Evolutionary conservation across 2,888 invertebrate genomes (phyloP), one percentile per base, ranked within the genome.

Genomic region (Diarsia dahlii): DNA sequence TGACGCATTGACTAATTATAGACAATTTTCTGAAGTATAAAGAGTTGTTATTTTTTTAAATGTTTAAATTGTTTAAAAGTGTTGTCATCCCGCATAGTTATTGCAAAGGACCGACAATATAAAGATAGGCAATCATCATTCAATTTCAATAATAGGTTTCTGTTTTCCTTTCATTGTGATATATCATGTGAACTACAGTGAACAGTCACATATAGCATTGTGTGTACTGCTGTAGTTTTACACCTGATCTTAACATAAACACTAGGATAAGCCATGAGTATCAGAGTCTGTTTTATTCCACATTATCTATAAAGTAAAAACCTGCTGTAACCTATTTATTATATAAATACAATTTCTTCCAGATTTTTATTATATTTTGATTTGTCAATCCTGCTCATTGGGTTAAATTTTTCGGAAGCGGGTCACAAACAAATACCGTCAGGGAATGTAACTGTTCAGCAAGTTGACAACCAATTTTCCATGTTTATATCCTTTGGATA

Each of bases 1-100:
- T 71, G 75, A 80, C 67, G 34, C 67, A 73, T 72, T 62, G 63
- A 48, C 66, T 56, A 80, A 74, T 0, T 23, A 46, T 58, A 65
- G 56, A 69, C 34, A 74, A 69, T 65, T 56, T 60, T 72, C 48
- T 71, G 46, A 66, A 77, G 48, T 69, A 50, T 45, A 73, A 50
- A 54, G 5, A 39, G 12, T 60, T 34, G 6, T 4, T 65, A 48
- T 15, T n/a, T 60, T 60, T 10, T 12, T 34, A 12, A 45, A 23
- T 46, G 2, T 23, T 23, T 63, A 67, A 48, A 45, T 46, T 52
- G 34, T 76, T 13, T 46, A 8, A 34, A 1, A 28, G 10, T 5
- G 46, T 20, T 62, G 28, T 34, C 23, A 50, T 56, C 48, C 50
- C 28, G 15, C 50, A 5, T n/a, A 54, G 3, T 58, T 65, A 20